Base-by-base conservation (phyloP, 2,888 invertebrate genomes). In the Rotaria magnacalcarata region DNA sequence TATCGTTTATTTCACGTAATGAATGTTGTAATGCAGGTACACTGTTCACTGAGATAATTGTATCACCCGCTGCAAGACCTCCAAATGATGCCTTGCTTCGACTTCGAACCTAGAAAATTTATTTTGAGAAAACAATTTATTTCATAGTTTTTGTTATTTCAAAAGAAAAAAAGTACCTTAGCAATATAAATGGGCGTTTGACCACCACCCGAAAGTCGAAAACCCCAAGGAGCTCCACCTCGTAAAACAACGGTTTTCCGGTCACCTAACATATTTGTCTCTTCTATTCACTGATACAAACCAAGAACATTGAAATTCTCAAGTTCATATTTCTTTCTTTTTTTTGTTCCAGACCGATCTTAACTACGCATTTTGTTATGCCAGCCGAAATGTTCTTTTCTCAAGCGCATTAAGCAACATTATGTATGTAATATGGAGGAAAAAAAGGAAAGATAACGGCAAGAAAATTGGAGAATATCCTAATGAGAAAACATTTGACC, bases 151-250 rank as follows among this genome's bases (percentile, higher is more conserved):
- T 52, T 11, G 11, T 11, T 8, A 14, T 11, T 52, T 52, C 14
- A 11, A 52, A 14, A 52, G 10, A 54, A 54, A 54, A 21, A 21
- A 0, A 67, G 27, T 80, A 80, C 80, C 80, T 80, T 80, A 4
- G 80, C 47, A n/a, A 80, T 80, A 47, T 80, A 80, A 80, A 80
- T 34, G 5, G 80, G 80, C n/a, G 52, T 54, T 84, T 84, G 80
- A n/a, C 54, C 54, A n/a, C 50, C 52, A 19, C 54, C 84, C 0
- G 52, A 41, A 52, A 86, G 84, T n/a, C 86, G 86, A 84, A 86
- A 86, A 67, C 86, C 86, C 86, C 86, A 86, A 16, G 86, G 86
- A 41, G 86, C 84, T 34, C 84, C 67, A 34, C 86, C 86, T 52
- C 84, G 52, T 60, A 86, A 43, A 54, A 84, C 60, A 84, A 84